Conservation (phyloP, 1,140 invertebrate species). For the Drosophila ercepeae region DNA sequence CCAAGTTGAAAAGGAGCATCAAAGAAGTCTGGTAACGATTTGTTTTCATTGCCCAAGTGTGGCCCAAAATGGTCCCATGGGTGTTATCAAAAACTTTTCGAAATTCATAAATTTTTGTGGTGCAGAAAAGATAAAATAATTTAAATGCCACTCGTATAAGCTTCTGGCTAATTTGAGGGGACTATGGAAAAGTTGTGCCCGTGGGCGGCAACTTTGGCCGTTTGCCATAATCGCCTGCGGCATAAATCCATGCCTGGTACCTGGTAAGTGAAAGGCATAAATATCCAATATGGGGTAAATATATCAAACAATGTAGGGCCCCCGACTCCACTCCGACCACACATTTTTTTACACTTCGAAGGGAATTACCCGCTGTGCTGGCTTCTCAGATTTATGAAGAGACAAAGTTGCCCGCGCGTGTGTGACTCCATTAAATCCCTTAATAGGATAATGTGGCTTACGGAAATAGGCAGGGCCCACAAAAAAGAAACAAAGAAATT, state of each 20-base stretch:
- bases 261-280: conserved; percentile 59
- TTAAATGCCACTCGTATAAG: conserved; percentile 59
- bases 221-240: conserved; percentile 58
- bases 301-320: conserved; percentile 40
- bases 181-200: neutral
- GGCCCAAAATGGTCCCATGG: conserved; percentile 58
- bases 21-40: conserved; percentile 46
- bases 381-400: conserved; percentile 73
- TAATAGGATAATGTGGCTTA: conserved; percentile 74
- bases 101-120: conserved; percentile 69
- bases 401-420: conserved; percentile 70
- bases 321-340: neutral
- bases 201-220: conserved; percentile 41
- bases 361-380: conserved; percentile 58
- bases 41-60: conserved; percentile 30
- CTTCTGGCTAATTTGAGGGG: conserved; percentile 39
- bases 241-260: conserved; percentile 57
- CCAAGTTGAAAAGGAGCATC: neutral
- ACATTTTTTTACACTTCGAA: conserved; percentile 22
- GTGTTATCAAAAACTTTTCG: conserved; percentile 63
- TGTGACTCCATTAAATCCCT: conserved; percentile 79
- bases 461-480: conserved; percentile 27
- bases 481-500: conserved; percentile 2
- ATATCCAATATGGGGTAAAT: conserved; percentile 67
- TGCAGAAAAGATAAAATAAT: conserved; percentile 69